Evolutionary conservation across 2,888 invertebrate genomes (phyloP).

Genomic region (Entomobrya proxima): DNA sequence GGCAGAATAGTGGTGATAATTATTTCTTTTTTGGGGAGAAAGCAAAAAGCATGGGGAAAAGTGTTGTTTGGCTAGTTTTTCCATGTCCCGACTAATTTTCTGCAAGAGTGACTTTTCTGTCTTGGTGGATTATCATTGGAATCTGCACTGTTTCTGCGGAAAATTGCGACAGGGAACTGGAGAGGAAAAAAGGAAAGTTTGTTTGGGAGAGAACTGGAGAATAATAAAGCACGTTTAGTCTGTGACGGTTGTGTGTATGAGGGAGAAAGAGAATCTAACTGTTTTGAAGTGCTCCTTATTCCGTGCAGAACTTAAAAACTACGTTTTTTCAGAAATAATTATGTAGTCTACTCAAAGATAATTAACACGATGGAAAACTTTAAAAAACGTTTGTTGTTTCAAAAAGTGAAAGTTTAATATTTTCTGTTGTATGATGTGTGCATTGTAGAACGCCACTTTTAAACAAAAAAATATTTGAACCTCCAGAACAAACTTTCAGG

Average conservation of each 20-base stretch:
- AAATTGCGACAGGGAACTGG: slow-evolving; percentile 27
- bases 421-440: too few relatives aligned
- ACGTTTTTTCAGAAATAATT: too few relatives aligned
- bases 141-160: not conserved
- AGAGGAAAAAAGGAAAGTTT: slow-evolving; percentile 10
- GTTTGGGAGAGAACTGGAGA: not conserved
- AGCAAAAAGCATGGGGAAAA: not conserved
- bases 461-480: not conserved
- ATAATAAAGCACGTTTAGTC: not conserved
- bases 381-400: too few relatives aligned
- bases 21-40: not conserved
- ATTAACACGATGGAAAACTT: too few relatives aligned
- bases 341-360: too few relatives aligned
- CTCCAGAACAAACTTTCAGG: not conserved
- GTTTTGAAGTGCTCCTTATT: too few relatives aligned
- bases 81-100: slow-evolving; percentile 28
- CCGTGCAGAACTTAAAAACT: too few relatives aligned
- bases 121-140: slow-evolving; percentile 17
- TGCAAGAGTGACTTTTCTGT: slow-evolving; percentile 28
- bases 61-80: not conserved
- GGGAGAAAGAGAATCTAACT: too few relatives aligned
- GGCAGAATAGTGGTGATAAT: not conserved
- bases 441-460: not conserved
- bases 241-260: too few relatives aligned
- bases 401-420: too few relatives aligned